Conservation (phyloP, 2,888 invertebrate species). For the Aphidoletes aphidimyza region DNA sequence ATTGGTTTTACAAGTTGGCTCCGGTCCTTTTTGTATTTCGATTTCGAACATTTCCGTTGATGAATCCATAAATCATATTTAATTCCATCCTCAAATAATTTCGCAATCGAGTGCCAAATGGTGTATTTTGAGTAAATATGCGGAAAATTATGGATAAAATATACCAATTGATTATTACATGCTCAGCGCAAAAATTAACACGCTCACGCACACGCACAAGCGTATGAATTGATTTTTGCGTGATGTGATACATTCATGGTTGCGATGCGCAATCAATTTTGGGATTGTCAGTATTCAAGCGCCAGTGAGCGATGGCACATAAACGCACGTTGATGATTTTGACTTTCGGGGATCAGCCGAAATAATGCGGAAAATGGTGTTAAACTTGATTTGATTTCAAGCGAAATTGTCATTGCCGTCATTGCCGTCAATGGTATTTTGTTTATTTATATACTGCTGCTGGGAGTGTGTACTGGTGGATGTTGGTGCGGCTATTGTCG, state of each 20-base stretch:
- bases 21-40: not conserved
- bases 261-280: not conserved
- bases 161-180: not conserved
- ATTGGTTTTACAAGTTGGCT: not conserved
- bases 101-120: not conserved
- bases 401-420: too few species aligned
- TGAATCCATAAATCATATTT: slow-evolving; percentile 30
- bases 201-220: not conserved
- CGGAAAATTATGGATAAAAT: slow-evolving; percentile 46
- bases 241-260: slow-evolving; percentile 7
- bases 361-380: slow-evolving; percentile 26
- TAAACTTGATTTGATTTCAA: slow-evolving; percentile 2
- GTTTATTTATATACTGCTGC: too few species aligned
- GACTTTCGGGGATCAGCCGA: not conserved
- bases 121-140: not conserved
- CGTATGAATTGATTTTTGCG: not conserved
- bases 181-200: slow-evolving; percentile 10
- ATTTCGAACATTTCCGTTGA: slow-evolving; percentile 20
- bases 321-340: not conserved
- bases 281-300: not conserved
- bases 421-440: too few species aligned
- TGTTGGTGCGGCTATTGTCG: not conserved
- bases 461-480: too few species aligned
- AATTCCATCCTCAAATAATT: slow-evolving; percentile 32
- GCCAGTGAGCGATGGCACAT: not conserved